These are phyloP conservation scores for Acrossocheilus fasciatus DNA, from an alignment of 2,797 vertebrate genomes.

Conservation along the genomic window DNA sequence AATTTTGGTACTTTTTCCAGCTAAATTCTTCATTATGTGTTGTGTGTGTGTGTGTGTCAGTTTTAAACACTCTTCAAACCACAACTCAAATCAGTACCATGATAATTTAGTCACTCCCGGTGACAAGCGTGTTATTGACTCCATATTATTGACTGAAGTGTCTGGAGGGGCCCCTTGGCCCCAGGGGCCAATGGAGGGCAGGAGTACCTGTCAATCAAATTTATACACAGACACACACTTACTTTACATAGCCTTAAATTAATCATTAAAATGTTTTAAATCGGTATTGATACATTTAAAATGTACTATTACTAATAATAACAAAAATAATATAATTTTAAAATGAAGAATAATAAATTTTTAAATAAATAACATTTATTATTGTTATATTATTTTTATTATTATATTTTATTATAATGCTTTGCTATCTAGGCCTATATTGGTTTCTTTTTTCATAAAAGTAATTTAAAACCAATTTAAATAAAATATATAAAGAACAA, in stretches of 20 bases:
- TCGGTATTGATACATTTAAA: background rate
- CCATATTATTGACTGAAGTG: constrained; percentile 61
- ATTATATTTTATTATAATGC: background rate
- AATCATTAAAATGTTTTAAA: background rate
- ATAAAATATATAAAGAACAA: background rate
- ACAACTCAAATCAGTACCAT: background rate
- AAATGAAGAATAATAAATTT: too few species aligned
- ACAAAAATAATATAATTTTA: too few species aligned
- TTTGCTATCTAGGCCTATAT: background rate
- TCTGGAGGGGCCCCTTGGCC: constrained; percentile 53
- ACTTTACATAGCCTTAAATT: background rate
- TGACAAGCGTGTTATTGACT: constrained; percentile 60
- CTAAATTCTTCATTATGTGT: background rate
- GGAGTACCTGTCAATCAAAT: constrained; percentile 49
- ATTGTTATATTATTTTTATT: too few species aligned
- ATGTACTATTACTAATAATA: background rate
- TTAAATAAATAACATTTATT: too few species aligned
- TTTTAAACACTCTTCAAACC: background rate
- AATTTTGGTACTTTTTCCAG: background rate
- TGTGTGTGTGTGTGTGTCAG: background rate
- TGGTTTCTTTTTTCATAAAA: background rate
- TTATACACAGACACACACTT: background rate
- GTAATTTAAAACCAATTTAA: background rate
- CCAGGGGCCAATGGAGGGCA: constrained; percentile 22
- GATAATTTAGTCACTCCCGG: constrained; percentile 37